Conservation (phyloP, 2,888 invertebrate species). For the Eupithecia subfuscata region DNA sequence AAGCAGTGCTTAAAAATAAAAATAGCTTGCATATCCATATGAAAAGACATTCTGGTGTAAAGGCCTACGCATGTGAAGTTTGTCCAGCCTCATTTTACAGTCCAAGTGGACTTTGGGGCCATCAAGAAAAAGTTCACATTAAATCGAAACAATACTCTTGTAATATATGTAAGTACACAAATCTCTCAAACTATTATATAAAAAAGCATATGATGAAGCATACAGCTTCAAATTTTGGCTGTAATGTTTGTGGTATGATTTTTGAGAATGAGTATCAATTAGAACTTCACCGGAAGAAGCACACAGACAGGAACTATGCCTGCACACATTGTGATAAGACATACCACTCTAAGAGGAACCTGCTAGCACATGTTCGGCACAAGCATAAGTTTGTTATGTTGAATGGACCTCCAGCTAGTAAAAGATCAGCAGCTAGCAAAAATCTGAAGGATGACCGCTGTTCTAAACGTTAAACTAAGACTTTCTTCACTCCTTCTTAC, state of each 20-base stretch:
- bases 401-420: neutral
- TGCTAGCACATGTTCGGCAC: constrained; percentile 41
- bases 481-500: neutral
- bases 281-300: constrained; percentile 61
- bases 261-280: constrained; percentile 57
- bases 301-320: constrained; percentile 60
- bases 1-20: constrained; percentile 55
- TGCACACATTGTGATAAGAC: constrained; percentile 63
- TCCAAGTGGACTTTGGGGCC: constrained; percentile 64
- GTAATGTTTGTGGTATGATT: constrained; percentile 67
- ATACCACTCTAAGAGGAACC: constrained; percentile 54
- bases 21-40: constrained; percentile 56
- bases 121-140: constrained; percentile 58
- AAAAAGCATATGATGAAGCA: constrained; percentile 62
- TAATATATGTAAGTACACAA: constrained; percentile 62
- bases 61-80: constrained; percentile 65
- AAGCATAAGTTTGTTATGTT: constrained; percentile 32
- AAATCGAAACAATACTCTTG: constrained; percentile 57
- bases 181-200: constrained; percentile 47
- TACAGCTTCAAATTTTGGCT: constrained; percentile 57
- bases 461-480: neutral
- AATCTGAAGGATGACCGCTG: constrained; percentile 10
- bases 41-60: constrained; percentile 63
- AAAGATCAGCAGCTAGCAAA: neutral
- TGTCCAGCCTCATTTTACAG: constrained; percentile 69